Base-by-base conservation (phyloP, 2,797 vertebrate genomes). In the Poeciliopsis presidionis region DNA sequence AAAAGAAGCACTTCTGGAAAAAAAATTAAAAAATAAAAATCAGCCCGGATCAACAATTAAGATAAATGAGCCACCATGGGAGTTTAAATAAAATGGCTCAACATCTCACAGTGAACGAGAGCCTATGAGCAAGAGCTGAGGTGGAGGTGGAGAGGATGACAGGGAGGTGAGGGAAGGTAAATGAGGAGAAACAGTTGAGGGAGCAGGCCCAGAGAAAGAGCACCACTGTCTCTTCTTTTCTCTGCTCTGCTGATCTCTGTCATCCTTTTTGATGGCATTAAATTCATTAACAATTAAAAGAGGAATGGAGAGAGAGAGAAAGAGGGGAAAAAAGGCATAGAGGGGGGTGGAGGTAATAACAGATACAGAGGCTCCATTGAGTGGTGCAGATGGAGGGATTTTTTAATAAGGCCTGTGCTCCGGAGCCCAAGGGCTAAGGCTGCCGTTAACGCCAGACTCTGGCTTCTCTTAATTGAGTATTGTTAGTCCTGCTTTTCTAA, bases 241-340 rank as follows among this genome's bases (percentile, higher is more conserved):
- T 94, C 92, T 94, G 95, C 95, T 95, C 95, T 87, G 92, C 85
- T 95, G 95, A 95, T 94, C 93, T 93, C 93, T 94, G 92, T 94
- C 94, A 94, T 94, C 91, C 88, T 94, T 93, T 95, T 94, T 96
- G 95, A 96, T 94, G 95, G 93, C 92, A 95, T 95, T 95, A 94
- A 87, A 95, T 95, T 95, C 95, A 96, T 96, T 95, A 96, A 96
- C 94, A 96, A 95, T 96, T 95, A 95, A 95, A 92, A 91, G 89
- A 89, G 89, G 93, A 91, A 94, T 92, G 89, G 81, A 69, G 84
- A 76, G 81, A 86, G 88, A 57, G 74, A 83, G 63, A 71, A 75
- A 78, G 69, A 84, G 87, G 85, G 81, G 79, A 82, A 86, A 87
- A 90, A 90, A 88, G 77, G 82, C 88, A 88, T 74, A 78, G 78